Evolutionary conservation across 2,797 vertebrate genomes (phyloP).

Genomic region (Lithobates pipiens): DNA sequence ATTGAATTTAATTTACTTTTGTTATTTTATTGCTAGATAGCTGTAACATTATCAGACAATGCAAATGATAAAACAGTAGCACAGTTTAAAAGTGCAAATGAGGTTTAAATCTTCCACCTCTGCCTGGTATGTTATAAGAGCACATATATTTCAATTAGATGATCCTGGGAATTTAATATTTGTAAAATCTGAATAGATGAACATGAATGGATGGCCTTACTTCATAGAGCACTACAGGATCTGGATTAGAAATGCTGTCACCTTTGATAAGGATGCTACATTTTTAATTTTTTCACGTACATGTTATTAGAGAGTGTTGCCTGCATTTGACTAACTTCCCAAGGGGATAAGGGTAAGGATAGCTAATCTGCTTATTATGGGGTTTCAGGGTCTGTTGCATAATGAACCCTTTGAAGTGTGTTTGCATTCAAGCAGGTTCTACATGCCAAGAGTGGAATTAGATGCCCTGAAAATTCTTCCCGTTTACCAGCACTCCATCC

Average conservation of each 20-base stretch:
- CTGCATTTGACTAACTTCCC: slow-evolving; percentile 75
- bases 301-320: slow-evolving; percentile 76
- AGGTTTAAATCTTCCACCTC: not conserved
- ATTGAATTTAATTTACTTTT: not conserved
- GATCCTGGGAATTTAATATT: not conserved
- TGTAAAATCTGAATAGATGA: slow-evolving; percentile 3
- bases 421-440: slow-evolving; percentile 80
- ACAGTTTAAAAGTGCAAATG: slow-evolving; percentile 5
- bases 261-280: slow-evolving; percentile 8
- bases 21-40: not conserved
- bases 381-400: slow-evolving; percentile 84
- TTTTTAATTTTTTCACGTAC: slow-evolving; percentile 70
- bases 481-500: slow-evolving; percentile 76
- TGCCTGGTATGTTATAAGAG: not conserved
- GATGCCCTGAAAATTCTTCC: slow-evolving; percentile 82
- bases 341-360: slow-evolving; percentile 66
- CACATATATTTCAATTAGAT: not conserved
- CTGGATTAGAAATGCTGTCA: slow-evolving; percentile 6
- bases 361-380: slow-evolving; percentile 80
- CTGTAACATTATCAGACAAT: not conserved
- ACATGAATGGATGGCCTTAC: not conserved
- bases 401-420: slow-evolving; percentile 86
- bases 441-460: slow-evolving; percentile 83
- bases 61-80: not conserved
- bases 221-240: not conserved